Evolutionary conservation across 2,888 invertebrate genomes (phyloP).

Genomic region (Eutolmus rufibarbis): DNA sequence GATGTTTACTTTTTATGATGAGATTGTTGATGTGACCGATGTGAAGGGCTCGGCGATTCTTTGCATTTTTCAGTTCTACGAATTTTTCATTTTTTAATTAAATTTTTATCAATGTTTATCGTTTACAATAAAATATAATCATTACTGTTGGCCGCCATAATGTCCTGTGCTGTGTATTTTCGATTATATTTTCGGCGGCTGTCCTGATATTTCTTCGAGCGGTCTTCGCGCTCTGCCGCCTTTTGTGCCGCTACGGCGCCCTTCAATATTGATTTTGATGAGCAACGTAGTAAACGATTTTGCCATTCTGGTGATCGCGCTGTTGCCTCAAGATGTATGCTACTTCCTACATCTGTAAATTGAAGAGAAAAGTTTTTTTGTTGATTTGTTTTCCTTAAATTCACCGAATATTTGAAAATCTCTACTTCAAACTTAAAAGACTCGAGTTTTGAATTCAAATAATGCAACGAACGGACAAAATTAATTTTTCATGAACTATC

Average conservation of each 20-base stretch:
- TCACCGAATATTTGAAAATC: background rate
- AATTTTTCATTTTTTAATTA: conserved; percentile 54
- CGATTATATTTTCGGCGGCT: conserved; percentile 48
- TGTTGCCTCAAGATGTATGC: conserved; percentile 74
- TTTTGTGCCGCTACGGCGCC: conserved; percentile 64
- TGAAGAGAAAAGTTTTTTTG: background rate
- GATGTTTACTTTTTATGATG: conserved; percentile 44
- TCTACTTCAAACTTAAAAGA: background rate
- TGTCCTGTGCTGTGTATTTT: conserved; percentile 46
- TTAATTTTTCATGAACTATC: too few relatives aligned
- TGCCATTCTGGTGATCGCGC: conserved; percentile 84
- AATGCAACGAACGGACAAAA: too few relatives aligned
- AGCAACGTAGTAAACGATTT: conserved; percentile 61
- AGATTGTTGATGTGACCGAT: conserved; percentile 54
- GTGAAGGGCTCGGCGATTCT: conserved; percentile 52
- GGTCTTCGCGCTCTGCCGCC: conserved; percentile 58
- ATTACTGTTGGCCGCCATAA: conserved; percentile 59
- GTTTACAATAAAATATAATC: conserved; percentile 61
- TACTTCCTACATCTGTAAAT: conserved; percentile 70
- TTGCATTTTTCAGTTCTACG: conserved; percentile 49
- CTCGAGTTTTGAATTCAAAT: too few relatives aligned
- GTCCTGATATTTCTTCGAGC: conserved; percentile 44
- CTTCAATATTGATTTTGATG: conserved; percentile 63
- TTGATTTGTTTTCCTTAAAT: background rate
- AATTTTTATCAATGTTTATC: conserved; percentile 62